Evolutionary conservation across 2,888 invertebrate species (phyloP), one percentile per base, ranked within the genome.

Genomic region (Andrena bucephala): DNA sequence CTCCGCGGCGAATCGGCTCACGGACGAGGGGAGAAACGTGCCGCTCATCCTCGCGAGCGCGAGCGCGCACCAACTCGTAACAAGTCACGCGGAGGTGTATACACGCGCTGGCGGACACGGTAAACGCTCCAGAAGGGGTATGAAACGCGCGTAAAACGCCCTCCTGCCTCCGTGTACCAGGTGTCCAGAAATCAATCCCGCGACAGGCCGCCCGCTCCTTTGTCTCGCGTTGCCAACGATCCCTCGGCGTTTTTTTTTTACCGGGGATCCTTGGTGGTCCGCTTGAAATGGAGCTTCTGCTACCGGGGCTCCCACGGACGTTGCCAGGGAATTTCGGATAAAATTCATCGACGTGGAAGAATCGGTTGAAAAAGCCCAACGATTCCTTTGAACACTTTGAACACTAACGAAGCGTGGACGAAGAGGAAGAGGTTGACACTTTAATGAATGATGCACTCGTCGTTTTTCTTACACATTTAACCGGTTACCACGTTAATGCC

Each of bases 161-260:
- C n/a, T 8, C 50, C 50, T 27, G 7, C 10, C 68, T 20, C 42
- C 80, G 85, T 74, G 85, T 82, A 87, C 86, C 83, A 89, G 88
- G 87, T 89, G 88, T 90, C 87, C 84, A 85, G 81, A 85, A 90
- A 87, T 85, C 83, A 81, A 80, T 85, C 85, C 81, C 68, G 62
- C 31, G 10, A 70, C 67, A 73, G 54, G 67, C 16, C 33, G 7
- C 29, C 13, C 48, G 27, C 75, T 73, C 27, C 84, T 80, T 84
- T 84, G 79, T 79, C 70, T 79, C 60, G 2, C 2, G 10, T 54
- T n/a, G 29, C 63, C n/a, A 27, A 27, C 36, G 48, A 72, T 52
- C 50, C 54, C 59, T 50, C 68, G 42, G 57, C 13, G 10, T 36
- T 36, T 10, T 33, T 10, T 33, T 33, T 36, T 59, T 16, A 10